These are phyloP conservation scores for Ennomos erosarius DNA, from an alignment of 2,888 invertebrate genomes.

Conservation along the genomic window DNA sequence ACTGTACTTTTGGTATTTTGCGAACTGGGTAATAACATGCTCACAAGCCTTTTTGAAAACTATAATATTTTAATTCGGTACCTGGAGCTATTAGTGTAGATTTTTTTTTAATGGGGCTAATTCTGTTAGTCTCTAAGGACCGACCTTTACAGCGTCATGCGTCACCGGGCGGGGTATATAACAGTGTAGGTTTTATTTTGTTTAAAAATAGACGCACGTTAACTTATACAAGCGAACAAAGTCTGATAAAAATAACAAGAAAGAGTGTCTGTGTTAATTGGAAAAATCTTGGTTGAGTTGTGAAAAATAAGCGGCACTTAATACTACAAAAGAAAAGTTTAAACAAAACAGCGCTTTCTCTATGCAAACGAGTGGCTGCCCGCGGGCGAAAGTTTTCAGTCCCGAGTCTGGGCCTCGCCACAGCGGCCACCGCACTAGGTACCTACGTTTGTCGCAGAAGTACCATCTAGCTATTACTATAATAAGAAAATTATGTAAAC, in stretches of 20 bases:
- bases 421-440: conserved; percentile 28
- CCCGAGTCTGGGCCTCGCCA: conserved; percentile 32
- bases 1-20: too few relatives aligned
- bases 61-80: too few relatives aligned
- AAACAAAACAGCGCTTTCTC: conserved; percentile 72
- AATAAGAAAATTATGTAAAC: not conserved
- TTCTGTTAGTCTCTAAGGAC: too few relatives aligned
- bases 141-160: too few relatives aligned
- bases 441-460: not conserved
- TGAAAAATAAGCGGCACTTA: conserved; percentile 67
- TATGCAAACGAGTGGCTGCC: conserved; percentile 68
- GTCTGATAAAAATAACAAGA: not conserved
- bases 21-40: too few relatives aligned
- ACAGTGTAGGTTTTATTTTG: too few relatives aligned
- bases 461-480: not conserved
- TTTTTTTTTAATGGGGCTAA: too few relatives aligned
- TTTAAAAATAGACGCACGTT: too few relatives aligned
- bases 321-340: conserved; percentile 69
- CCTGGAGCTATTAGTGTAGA: too few relatives aligned
- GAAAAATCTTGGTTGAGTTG: conserved; percentile 46
- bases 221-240: too few relatives aligned
- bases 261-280: conserved; percentile 4
- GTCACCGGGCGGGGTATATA: too few relatives aligned
- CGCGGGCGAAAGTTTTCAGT: conserved; percentile 65
- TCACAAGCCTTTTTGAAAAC: too few relatives aligned